A percentile compares a stretch with the other conserved stretches of the same genome.
These are phyloP conservation scores for Operophtera brumata DNA, from an alignment of 2,888 invertebrate species.

Conservation along the genomic window DNA sequence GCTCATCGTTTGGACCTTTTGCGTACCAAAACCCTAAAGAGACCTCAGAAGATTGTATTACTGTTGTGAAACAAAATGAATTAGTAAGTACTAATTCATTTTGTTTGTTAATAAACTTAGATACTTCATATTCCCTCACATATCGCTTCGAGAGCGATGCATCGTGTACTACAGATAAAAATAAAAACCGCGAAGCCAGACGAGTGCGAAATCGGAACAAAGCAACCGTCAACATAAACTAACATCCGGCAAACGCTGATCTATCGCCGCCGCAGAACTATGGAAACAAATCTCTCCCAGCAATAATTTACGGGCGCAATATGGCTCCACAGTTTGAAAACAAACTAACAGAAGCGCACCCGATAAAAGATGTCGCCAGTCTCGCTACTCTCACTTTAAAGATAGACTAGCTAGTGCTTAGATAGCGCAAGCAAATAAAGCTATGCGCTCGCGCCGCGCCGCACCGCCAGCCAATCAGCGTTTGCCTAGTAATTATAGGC, in stretches of 20 bases:
- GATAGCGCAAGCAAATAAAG: slow-evolving; percentile 59
- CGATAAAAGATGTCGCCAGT: slow-evolving; percentile 76
- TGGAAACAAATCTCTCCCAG: slow-evolving; percentile 77
- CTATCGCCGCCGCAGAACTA: slow-evolving; percentile 75
- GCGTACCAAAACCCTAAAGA: too few relatives aligned
- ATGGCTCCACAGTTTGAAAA: slow-evolving; percentile 69
- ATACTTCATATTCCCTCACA: neutral
- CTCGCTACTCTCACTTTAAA: slow-evolving; percentile 64
- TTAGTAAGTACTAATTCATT: too few relatives aligned
- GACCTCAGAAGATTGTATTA: too few relatives aligned
- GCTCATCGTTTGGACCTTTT: too few relatives aligned
- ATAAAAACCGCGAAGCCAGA: slow-evolving; percentile 53
- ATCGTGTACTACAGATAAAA: slow-evolving; percentile 32
- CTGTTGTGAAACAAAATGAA: too few relatives aligned
- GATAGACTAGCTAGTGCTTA: slow-evolving; percentile 62
- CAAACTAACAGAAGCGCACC: slow-evolving; percentile 68
- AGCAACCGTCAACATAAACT: slow-evolving; percentile 73
- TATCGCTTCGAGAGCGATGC: neutral
- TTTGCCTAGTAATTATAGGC: slow-evolving; percentile 69
- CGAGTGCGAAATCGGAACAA: slow-evolving; percentile 69
- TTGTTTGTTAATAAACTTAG: neutral
- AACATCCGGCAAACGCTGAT: slow-evolving; percentile 76
- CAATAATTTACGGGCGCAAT: slow-evolving; percentile 77
- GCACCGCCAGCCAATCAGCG: slow-evolving; percentile 61
- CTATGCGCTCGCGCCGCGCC: slow-evolving; percentile 51